Evolutionary conservation across 2,797 vertebrate genomes (phyloP).

Genomic region (Adrianichthys oophorus): DNA sequence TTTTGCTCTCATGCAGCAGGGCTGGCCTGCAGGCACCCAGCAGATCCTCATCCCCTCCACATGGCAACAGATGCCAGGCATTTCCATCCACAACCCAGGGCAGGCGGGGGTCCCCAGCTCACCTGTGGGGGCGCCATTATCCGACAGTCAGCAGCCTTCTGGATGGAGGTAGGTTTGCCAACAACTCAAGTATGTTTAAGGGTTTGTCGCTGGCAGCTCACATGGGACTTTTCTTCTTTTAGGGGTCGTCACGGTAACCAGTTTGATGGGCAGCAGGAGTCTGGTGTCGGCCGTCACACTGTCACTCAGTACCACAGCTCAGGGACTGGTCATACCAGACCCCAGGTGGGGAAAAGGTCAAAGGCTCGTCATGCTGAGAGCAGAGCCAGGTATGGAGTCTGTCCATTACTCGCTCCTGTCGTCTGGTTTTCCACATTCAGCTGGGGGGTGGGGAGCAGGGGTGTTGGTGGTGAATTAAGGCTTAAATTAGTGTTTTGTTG

Average conservation of each 20-base stretch:
- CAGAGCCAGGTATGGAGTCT: conserved; percentile 78
- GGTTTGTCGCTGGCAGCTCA: neutral
- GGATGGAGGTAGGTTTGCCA: conserved; percentile 87
- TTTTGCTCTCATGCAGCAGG: conserved; percentile 81
- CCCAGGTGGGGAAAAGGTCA: conserved; percentile 88
- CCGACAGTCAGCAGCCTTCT: conserved; percentile 84
- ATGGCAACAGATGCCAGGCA: conserved; percentile 96
- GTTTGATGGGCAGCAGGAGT: conserved; percentile 89
- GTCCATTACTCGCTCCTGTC: neutral
- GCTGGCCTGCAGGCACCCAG: conserved; percentile 96
- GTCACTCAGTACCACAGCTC: conserved; percentile 83
- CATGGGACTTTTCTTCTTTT: neutral
- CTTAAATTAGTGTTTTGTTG: no score
- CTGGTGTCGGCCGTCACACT: conserved; percentile 82
- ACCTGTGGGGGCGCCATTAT: conserved; percentile 77
- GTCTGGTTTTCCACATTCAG: no score
- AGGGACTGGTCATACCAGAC: conserved; percentile 80
- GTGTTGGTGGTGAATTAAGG: no score
- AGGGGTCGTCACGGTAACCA: conserved; percentile 89
- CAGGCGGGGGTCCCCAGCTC: conserved; percentile 88
- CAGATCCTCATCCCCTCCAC: conserved; percentile 96
- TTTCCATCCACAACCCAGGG: conserved; percentile 90
- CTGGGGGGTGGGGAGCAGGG: no score
- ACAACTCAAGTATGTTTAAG: no score
- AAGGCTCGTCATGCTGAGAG: conserved; percentile 81